A percentile compares a stretch with the other conserved stretches of the same genome.
These are phyloP conservation scores for Cephus sareptanus DNA, from an alignment of 2,888 invertebrate genomes.

Conservation along the genomic window DNA sequence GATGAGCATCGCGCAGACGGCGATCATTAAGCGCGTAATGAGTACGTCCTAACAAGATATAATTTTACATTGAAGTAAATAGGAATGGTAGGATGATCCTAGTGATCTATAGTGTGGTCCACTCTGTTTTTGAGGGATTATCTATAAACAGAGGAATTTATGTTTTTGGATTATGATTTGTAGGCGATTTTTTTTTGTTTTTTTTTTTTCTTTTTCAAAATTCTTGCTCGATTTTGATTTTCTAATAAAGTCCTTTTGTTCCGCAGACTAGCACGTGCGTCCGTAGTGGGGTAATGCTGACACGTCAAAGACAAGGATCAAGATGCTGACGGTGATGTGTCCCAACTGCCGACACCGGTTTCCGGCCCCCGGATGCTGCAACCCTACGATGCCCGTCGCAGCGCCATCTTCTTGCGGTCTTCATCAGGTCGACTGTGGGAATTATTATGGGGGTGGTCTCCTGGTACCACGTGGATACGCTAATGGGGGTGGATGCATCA, in stretches of 20 bases:
- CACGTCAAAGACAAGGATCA: constrained; percentile 12
- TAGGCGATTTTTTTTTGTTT: no score
- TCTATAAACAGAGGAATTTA: no score
- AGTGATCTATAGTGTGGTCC: no score
- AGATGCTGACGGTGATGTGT: constrained; percentile 72
- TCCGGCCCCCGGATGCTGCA: constrained; percentile 60
- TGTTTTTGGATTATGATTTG: no score
- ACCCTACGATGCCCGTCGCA: constrained; percentile 25
- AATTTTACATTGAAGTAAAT: no score
- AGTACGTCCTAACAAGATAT: no score
- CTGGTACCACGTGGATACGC: constrained; percentile 45
- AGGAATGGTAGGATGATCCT: no score
- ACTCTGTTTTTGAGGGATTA: no score
- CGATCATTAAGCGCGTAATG: no score
- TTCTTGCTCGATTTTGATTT: no score
- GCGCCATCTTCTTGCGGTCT: neutral
- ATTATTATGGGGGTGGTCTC: constrained; percentile 38
- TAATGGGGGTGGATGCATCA: constrained; percentile 47
- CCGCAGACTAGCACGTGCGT: neutral
- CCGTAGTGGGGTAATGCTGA: constrained; percentile 25
- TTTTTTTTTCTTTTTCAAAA: no score
- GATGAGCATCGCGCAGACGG: no score
- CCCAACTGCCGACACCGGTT: constrained; percentile 79
- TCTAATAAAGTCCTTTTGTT: neutral
- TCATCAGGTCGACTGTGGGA: constrained; percentile 25